A percentile compares a stretch with the other conserved stretches of the same genome.
These are phyloP conservation scores for Ptilodon capucinus DNA, from an alignment of 2,888 invertebrate species.

Conservation along the genomic window DNA sequence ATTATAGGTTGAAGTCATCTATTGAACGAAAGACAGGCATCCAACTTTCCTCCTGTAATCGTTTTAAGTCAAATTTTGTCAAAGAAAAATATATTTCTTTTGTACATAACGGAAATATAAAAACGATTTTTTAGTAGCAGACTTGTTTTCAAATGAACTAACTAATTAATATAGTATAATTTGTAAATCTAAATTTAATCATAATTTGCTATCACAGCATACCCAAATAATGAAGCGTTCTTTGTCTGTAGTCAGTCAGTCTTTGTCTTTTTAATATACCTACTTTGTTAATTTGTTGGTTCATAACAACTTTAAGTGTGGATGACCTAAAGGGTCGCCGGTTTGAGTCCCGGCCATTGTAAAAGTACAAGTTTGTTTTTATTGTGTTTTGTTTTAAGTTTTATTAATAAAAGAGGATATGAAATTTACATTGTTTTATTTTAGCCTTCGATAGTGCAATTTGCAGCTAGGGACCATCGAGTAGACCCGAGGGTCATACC, in stretches of 20 bases:
- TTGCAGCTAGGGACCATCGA: no score
- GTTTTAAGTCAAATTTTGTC: background rate
- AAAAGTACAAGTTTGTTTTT: constrained; percentile 39
- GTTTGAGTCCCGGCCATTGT: constrained; percentile 12
- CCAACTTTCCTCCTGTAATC: constrained; percentile 12
- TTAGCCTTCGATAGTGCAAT: no score
- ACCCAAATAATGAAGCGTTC: no score
- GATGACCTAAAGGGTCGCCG: constrained; percentile 1
- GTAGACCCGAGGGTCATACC: no score
- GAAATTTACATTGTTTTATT: constrained; percentile 14
- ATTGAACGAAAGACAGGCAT: constrained; percentile 23
- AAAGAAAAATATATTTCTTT: background rate
- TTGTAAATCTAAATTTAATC: no score
- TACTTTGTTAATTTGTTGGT: constrained; percentile 12
- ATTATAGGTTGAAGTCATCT: constrained; percentile 16
- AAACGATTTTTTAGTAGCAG: constrained; percentile 7
- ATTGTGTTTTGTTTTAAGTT: constrained; percentile 28
- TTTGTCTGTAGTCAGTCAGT: no score
- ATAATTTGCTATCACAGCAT: no score
- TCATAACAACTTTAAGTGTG: constrained; percentile 7
- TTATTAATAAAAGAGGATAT: constrained; percentile 35
- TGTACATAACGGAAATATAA: background rate
- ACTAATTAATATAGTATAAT: background rate
- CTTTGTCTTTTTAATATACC: no score
- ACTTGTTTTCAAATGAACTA: constrained; percentile 12